Evolutionary conservation across 2,888 invertebrate species (phyloP).

Genomic region (Hemaris fuciformis): DNA sequence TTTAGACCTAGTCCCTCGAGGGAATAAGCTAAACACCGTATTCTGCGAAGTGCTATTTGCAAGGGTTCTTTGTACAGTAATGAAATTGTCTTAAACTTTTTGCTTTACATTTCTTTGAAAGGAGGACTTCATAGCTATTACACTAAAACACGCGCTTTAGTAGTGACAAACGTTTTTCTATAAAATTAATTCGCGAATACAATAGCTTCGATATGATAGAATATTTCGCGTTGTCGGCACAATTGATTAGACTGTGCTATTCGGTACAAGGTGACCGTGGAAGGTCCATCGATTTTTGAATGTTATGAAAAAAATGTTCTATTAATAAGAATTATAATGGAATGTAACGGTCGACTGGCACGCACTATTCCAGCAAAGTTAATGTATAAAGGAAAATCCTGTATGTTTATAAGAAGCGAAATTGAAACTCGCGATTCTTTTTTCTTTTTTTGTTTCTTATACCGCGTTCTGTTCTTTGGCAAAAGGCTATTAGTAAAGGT

Average conservation of each 20-base stretch:
- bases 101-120: not conserved
- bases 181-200: not conserved
- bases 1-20: not conserved
- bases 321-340: constrained; percentile 22
- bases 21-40: not conserved
- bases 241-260: not conserved
- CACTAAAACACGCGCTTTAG: not conserved
- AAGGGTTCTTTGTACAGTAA: not conserved
- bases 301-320: constrained; percentile 20
- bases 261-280: constrained; percentile 26
- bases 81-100: not conserved
- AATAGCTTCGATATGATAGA: not conserved
- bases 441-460: too few relatives aligned
- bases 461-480: not conserved
- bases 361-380: constrained; percentile 19
- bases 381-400: not conserved
- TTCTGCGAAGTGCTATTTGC: not conserved
- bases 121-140: too few relatives aligned
- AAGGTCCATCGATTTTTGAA: constrained; percentile 29
- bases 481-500: too few relatives aligned
- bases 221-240: not conserved
- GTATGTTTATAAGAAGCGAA: not conserved
- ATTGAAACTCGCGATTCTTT: too few relatives aligned
- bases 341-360: constrained; percentile 23
- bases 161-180: not conserved